phyloP scores from a whole-genome alignment of 2,113 vertebrate species.

The Sciurus niger region DNA sequence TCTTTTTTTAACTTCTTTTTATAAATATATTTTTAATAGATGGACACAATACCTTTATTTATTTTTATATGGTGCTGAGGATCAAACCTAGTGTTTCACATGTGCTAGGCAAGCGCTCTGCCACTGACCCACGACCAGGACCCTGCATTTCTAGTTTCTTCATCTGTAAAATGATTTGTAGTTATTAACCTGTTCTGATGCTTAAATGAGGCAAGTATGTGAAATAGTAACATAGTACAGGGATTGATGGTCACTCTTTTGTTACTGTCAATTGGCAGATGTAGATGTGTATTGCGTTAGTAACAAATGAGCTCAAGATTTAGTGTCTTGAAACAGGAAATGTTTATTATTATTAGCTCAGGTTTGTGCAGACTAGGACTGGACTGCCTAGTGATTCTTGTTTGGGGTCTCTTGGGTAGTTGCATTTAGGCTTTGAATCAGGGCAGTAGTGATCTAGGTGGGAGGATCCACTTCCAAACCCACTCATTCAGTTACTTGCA shows the following conservation, averaged over 20 bases:
- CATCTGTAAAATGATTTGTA: not conserved
- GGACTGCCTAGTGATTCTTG: not conserved
- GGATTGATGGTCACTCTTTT: not conserved
- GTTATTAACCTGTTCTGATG: not conserved
- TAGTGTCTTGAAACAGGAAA: not conserved
- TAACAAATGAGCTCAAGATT: not conserved
- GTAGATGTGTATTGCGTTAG: not conserved
- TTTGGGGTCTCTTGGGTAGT: not conserved
- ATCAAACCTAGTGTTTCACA: too few species aligned
- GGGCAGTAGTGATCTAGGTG: not conserved
- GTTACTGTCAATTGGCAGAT: not conserved
- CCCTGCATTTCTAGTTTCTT: not conserved
- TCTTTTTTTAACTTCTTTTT: not conserved
- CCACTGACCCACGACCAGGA: too few species aligned
- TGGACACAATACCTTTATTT: too few species aligned
- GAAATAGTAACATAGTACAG: not conserved
- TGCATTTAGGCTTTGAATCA: not conserved
- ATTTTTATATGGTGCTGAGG: too few species aligned
- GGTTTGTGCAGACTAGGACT: not conserved
- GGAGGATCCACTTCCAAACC: not conserved
- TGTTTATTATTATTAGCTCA: not conserved
- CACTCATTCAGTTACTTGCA: not conserved
- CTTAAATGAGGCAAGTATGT: not conserved
- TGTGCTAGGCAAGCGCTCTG: too few species aligned
- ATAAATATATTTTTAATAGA: too few species aligned